A percentile compares a stretch with the other conserved stretches of the same genome.
Evolutionary conservation across 2,888 invertebrate genomes (phyloP).

Genomic region (Eucriotettix oculatus): DNA sequence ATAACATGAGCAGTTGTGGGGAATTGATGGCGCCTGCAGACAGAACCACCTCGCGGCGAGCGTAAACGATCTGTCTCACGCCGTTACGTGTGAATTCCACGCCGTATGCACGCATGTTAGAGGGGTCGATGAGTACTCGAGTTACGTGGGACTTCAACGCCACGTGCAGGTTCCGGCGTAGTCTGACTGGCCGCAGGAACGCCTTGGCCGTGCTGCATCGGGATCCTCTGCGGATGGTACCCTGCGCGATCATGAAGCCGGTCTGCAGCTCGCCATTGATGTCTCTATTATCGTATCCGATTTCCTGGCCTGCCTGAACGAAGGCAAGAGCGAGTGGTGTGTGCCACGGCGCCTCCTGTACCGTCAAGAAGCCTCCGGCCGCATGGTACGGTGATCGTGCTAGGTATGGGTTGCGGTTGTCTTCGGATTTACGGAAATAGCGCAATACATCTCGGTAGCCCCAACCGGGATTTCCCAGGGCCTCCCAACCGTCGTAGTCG

Average conservation of each 20-base stretch:
- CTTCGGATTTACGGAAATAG: slow-evolving; percentile 82
- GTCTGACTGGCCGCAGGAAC: slow-evolving; percentile 59
- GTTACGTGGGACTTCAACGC: slow-evolving; percentile 67
- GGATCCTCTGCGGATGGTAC: slow-evolving; percentile 58
- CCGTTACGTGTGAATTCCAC: slow-evolving; percentile 68
- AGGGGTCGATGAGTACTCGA: slow-evolving; percentile 53
- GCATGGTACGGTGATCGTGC: slow-evolving; percentile 50
- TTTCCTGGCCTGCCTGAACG: slow-evolving; percentile 62
- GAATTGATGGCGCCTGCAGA: slow-evolving; percentile 84
- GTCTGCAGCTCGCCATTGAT: slow-evolving; percentile 67
- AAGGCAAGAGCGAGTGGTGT: slow-evolving; percentile 69
- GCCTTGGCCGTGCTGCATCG: slow-evolving; percentile 80
- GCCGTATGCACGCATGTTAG: slow-evolving; percentile 56
- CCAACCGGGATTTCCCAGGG: slow-evolving; percentile 77
- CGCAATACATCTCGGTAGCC: slow-evolving; percentile 65
- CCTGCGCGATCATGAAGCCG: slow-evolving; percentile 68
- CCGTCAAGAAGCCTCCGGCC: slow-evolving; percentile 55
- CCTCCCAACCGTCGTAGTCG: slow-evolving; percentile 83
- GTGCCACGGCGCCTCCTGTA: slow-evolving; percentile 72
- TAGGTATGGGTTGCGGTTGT: slow-evolving; percentile 72
- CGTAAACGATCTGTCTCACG: slow-evolving; percentile 47
- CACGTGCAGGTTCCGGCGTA: slow-evolving; percentile 61
- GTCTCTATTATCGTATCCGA: slow-evolving; percentile 70
- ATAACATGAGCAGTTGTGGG: slow-evolving; percentile 81
- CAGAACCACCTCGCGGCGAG: slow-evolving; percentile 67